Evolutionary conservation across 2,888 invertebrate species (phyloP).

Genomic region (Drosophila acutilabella): DNA sequence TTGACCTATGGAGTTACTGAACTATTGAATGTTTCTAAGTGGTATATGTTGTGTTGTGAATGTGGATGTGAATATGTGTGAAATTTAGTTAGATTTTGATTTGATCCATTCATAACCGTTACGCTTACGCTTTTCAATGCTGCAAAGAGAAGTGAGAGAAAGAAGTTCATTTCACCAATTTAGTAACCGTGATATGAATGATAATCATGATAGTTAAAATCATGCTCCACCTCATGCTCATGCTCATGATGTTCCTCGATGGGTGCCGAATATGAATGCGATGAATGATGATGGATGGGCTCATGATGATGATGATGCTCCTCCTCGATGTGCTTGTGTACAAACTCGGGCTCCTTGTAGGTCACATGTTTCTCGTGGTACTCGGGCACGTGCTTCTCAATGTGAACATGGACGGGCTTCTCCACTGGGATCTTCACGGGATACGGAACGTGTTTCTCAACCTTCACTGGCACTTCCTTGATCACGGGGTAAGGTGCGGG

Average conservation of each 20-base stretch:
- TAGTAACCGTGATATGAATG: constrained; percentile 74
- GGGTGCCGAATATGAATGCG: constrained; percentile 63
- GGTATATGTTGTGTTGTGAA: constrained; percentile 13
- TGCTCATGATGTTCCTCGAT: constrained; percentile 75
- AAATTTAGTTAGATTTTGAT: constrained; percentile 32
- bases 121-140: constrained; percentile 72
- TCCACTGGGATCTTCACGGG: constrained; percentile 90
- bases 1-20: constrained; percentile 5
- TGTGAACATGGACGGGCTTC: constrained; percentile 90
- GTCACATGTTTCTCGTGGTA: constrained; percentile 88
- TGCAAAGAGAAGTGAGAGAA: constrained; percentile 76
- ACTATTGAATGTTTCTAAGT: constrained; percentile 21
- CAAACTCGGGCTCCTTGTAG: constrained; percentile 89
- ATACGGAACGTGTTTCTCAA: constrained; percentile 90
- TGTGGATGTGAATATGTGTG: constrained; percentile 23
- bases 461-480: constrained; percentile 88
- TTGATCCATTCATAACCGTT: constrained; percentile 59
- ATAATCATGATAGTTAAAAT: constrained; percentile 82
- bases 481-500: constrained; percentile 89
- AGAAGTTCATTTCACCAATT: constrained; percentile 69
- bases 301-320: constrained; percentile 80
- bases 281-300: constrained; percentile 71
- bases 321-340: constrained; percentile 86
- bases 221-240: constrained; percentile 84
- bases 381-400: constrained; percentile 90